Evolutionary conservation across 2,113 vertebrate genomes (phyloP).

Genomic region (Salvelinus namaycush): DNA sequence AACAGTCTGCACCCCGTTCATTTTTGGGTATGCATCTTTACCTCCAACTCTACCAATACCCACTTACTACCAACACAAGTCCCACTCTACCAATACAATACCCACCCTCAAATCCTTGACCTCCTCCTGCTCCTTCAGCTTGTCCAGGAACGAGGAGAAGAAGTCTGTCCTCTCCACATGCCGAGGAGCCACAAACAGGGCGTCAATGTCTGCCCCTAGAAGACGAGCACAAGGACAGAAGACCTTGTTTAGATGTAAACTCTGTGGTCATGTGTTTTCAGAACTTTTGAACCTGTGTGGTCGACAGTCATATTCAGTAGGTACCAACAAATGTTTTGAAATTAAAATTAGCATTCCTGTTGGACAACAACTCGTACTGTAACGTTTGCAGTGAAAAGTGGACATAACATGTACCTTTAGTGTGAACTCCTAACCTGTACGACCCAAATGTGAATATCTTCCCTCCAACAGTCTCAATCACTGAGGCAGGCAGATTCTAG

Average conservation of each 20-base stretch:
- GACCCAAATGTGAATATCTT: conserved; percentile 94
- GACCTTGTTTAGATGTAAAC: too few species aligned
- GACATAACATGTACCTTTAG: conserved; percentile 75
- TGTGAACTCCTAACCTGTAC: conserved; percentile 87
- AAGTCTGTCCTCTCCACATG: conserved; percentile 88
- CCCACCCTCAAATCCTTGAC: conserved; percentile 87
- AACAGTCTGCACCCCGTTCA: too few species aligned
- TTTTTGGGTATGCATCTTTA: too few species aligned
- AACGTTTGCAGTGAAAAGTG: too few species aligned
- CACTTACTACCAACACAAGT: too few species aligned
- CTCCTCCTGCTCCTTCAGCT: conserved; percentile 86
- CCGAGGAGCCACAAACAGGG: conserved; percentile 86
- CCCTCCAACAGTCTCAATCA: conserved; percentile 86
- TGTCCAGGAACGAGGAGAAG: conserved; percentile 90
- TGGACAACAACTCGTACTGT: too few species aligned
- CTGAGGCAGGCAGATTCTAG: conserved; percentile 85
- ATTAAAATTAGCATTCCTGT: not conserved
- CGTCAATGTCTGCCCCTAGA: conserved; percentile 89
- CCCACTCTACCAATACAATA: conserved; percentile 6
- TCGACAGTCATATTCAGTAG: too few species aligned
- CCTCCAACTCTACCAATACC: too few species aligned
- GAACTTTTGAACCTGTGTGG: too few species aligned
- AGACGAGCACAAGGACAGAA: not conserved
- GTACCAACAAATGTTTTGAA: too few species aligned
- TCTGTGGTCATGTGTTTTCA: not conserved